phyloP scores from a whole-genome alignment of 1,140 invertebrate species.

The Drosophila obscura region DNA sequence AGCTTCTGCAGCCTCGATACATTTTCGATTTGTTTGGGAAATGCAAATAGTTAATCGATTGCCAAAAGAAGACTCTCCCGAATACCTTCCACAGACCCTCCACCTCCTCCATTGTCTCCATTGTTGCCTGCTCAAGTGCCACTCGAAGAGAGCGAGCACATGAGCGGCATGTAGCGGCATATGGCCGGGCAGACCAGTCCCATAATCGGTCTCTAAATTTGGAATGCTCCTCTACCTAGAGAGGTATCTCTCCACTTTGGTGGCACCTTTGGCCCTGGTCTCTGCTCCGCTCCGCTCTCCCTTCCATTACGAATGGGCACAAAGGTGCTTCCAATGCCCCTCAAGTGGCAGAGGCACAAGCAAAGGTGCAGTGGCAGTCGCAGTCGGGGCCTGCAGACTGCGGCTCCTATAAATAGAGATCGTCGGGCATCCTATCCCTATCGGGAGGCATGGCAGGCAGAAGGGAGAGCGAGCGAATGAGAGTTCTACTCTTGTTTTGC shows the following conservation, averaged over 20 bases:
- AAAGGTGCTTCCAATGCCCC: slow-evolving; percentile 60
- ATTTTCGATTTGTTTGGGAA: too few species aligned
- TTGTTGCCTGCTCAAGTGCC: slow-evolving; percentile 28
- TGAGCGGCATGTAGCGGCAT: slow-evolving; percentile 36
- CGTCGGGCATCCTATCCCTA: slow-evolving; percentile 4
- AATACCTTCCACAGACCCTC: too few species aligned
- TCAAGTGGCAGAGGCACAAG: slow-evolving; percentile 74
- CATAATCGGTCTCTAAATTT: slow-evolving; percentile 46
- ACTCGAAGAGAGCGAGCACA: slow-evolving; percentile 15
- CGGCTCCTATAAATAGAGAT: slow-evolving; percentile 63
- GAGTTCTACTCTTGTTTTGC: slow-evolving; percentile 43
- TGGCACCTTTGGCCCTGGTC: slow-evolving; percentile 39
- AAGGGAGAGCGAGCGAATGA: slow-evolving; percentile 24
- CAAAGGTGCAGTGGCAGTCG: slow-evolving; percentile 59
- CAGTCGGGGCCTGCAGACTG: slow-evolving; percentile 20
- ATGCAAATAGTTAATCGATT: too few species aligned
- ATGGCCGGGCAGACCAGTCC: neutral
- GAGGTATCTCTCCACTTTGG: slow-evolving; percentile 1
- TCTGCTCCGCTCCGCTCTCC: slow-evolving; percentile 15
- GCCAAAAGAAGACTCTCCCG: too few species aligned
- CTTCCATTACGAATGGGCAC: slow-evolving; percentile 42
- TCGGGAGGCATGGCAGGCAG: slow-evolving; percentile 5
- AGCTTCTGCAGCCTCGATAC: too few species aligned
- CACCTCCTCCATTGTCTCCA: too few species aligned
- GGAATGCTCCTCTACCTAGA: slow-evolving; percentile 36